A percentile compares a stretch with the other conserved stretches of the same genome.
Conservation (phyloP, 2,888 invertebrate species). For the Lasioglossum lativentre region DNA sequence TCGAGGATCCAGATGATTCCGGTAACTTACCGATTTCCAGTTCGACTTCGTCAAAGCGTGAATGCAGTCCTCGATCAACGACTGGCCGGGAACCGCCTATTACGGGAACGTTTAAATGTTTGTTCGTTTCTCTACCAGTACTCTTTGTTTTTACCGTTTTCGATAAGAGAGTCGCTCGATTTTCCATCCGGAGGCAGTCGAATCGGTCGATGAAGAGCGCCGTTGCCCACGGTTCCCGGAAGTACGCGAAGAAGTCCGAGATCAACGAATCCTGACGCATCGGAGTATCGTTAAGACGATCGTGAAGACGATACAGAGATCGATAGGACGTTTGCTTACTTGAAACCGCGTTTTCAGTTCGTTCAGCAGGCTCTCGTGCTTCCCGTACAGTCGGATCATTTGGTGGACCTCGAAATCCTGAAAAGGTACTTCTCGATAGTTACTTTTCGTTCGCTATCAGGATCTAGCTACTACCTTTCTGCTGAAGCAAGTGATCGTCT, state of each 20-base stretch:
- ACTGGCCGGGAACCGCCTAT: slow-evolving; percentile 55
- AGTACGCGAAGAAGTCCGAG: slow-evolving; percentile 88
- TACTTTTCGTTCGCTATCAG: background rate
- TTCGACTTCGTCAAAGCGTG: slow-evolving; percentile 60
- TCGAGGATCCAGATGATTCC: background rate
- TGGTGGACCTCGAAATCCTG: slow-evolving; percentile 87
- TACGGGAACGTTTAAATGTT: background rate
- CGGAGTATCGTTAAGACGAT: background rate
- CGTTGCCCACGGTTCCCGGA: slow-evolving; percentile 88
- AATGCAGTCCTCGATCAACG: slow-evolving; percentile 66
- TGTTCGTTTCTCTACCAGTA: background rate
- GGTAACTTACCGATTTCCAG: slow-evolving; percentile 68
- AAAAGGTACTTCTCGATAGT: slow-evolving; percentile 37
- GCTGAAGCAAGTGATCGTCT: slow-evolving; percentile 88
- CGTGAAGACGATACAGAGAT: background rate
- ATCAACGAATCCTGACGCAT: slow-evolving; percentile 86
- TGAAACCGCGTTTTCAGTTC: slow-evolving; percentile 88
- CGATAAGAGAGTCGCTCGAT: slow-evolving; percentile 70
- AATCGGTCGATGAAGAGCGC: slow-evolving; percentile 88
- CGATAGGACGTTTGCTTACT: slow-evolving; percentile 77
- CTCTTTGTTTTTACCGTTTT: slow-evolving; percentile 50
- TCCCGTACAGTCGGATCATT: slow-evolving; percentile 88
- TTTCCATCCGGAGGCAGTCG: slow-evolving; percentile 82
- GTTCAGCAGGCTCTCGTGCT: slow-evolving; percentile 90
- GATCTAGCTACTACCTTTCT: slow-evolving; percentile 82